These are phyloP conservation scores for Catharus fuscescens DNA, from an alignment of 2,113 vertebrate genomes.

Conservation along the genomic window DNA sequence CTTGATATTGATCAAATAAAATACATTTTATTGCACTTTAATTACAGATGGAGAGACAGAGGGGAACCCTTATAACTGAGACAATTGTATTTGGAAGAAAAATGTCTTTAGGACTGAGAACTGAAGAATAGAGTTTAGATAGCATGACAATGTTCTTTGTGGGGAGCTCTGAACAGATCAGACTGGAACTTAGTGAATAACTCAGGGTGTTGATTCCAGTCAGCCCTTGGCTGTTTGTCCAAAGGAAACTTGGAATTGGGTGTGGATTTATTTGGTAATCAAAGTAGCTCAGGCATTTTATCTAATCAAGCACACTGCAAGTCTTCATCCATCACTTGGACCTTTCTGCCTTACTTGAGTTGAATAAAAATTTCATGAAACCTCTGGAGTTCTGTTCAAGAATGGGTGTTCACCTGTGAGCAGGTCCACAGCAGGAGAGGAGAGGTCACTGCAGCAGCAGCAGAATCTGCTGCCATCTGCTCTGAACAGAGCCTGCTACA, in stretches of 20 bases:
- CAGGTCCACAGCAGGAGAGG: not conserved
- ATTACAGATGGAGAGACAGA: not conserved
- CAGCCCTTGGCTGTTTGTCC: not conserved
- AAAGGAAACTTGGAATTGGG: not conserved
- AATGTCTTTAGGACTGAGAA: not conserved
- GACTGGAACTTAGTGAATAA: not conserved
- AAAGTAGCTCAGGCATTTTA: not conserved
- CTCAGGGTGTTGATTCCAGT: not conserved
- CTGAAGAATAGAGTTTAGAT: not conserved
- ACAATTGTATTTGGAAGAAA: not conserved
- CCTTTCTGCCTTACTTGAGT: not conserved
- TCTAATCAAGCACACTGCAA: not conserved
- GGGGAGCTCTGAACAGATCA: not conserved
- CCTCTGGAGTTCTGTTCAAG: not conserved
- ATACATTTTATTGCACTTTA: not conserved
- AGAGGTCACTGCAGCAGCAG: not conserved
- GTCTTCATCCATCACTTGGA: not conserved
- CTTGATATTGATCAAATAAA: not conserved
- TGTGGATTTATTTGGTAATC: constrained; percentile 4
- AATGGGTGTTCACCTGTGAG: not conserved
- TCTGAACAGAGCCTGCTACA: not conserved
- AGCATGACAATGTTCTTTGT: not conserved
- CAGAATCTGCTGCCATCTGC: fast-evolving
- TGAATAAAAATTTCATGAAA: not conserved
- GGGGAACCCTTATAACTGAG: not conserved